Evolutionary conservation across 2,888 invertebrate genomes (phyloP), one percentile per base, ranked within the genome.

Genomic region (Rhingia campestris): DNA sequence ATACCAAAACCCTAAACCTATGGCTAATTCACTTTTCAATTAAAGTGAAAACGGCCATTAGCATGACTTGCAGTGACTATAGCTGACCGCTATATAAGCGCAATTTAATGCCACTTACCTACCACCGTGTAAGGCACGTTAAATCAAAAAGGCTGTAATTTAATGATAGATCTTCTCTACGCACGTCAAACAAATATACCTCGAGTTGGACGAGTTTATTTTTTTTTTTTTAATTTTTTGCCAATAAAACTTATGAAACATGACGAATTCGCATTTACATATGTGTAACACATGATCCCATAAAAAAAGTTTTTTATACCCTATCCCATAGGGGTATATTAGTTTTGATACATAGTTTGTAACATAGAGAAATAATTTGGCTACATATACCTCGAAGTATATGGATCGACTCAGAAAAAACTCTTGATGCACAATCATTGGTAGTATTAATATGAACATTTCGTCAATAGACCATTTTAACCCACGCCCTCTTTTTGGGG

Each of bases 31-130:
- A 32, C 14, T 12, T n/a, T 2, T 35, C 30, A 49, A 9, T 12
- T 45, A 12, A 53, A 67, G 53, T 54, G 35, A 54, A 67, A 43
- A 45, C 45, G n/a, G 45, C 4, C 43, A 51, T 51, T 53, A 53
- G 14, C 10, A 4, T 33, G 33, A 66, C 66, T 66, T 66, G 14
- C 53, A 32, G 7, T 66, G 9, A 6, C 47, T 3, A 9, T n/a
- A 10, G 10, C 30, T 37, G 0, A 37, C 7, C 33, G 5, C 14
- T 45, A 22, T 10, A n/a, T 10, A 22, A 43, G 10, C 33, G 54
- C 54, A 67, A 67, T 66, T 41, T 54, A 53, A 43, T 54, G 41
- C 33, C 54, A 66, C 53, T 66, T 54, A 66, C 33, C 22, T 22
- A 0, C 7, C 47, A 35, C 5, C 6, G 22, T 10, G 33, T 14